Base-by-base conservation (phyloP, 1,140 invertebrate genomes). In the Sesamia nonagrioides region DNA sequence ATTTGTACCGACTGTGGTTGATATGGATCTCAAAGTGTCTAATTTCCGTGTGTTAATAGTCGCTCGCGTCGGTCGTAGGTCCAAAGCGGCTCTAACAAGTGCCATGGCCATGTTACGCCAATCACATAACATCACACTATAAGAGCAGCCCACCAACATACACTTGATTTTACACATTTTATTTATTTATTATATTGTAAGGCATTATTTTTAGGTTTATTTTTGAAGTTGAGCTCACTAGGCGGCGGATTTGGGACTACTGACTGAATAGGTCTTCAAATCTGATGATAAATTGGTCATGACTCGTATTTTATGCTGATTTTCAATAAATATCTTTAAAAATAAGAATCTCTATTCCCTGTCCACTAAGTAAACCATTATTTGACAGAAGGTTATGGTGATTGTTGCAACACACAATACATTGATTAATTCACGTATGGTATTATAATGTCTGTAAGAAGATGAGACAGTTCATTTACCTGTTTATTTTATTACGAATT, bases 71-170 rank as follows among this genome's bases (percentile, higher is more conserved):
- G 27, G 5, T 42, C 61, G n/a, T 13, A 66, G 37, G 37, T 66
- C n/a, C 37, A 42, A 60, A 66, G 61, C 61, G 61, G 61, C 15
- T 17, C 35, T 7, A 66, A 42, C 61, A 42, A 21, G 61, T 66
- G 61, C 61, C 54, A 2, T 42, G 37, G 17, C 60, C 35, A 9
- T 33, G 8, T 58, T 9, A 45, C 42, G 61, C n/a, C 61, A 66
- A 42, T 18, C 61, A 66, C 37, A 66, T 6, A 66, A 66, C 61
- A 66, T 66, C 37, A 37, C 61, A 66, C 61, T 66, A 66, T 42
- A 9, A 63, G 37, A 63, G 15, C 35, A 18, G 21, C 61, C 35
- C 61, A 66, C 61, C 42, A 42, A 66, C 61, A 42, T 42, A 66
- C 61, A 66, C 61, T 66, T 66, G 61, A 18, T 1, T 35, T 13